Evolutionary conservation across 2,888 invertebrate genomes (phyloP), one percentile per base, ranked within the genome.

Genomic region (Nomada ruficornis): DNA sequence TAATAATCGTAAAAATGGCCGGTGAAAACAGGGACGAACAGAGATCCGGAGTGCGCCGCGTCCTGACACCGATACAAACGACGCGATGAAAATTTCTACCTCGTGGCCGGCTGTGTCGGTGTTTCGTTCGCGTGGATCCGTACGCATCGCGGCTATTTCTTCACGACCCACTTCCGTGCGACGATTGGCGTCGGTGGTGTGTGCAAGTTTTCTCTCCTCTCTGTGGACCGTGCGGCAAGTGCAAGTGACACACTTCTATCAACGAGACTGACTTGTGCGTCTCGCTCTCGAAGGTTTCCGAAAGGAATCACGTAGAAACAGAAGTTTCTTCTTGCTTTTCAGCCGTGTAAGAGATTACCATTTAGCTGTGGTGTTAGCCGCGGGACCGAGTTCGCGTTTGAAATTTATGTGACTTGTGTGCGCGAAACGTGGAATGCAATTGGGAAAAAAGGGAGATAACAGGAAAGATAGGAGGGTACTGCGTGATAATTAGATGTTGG

Each of bases 231-330:
- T 57, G 72, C 74, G 72, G 82, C 84, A 85, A 85, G 85, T 85
- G 85, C 84, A 85, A 85, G 85, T 85, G 84, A 85, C 85, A 85
- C 79, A 84, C 85, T 85, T 85, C 44, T 47, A 72, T 54, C 77
- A 54, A 26, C n/a, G 59, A 11, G 47, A 42, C 57, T 29, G 29
- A 36, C 23, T 75, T 63, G 42, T 20, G 60, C 70, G 59, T 57
- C 13, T 77, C 82, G 74, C 65, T 77, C 55, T 79, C 70, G 65
- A 70, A 72, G 7, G 47, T 18, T 50, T 60, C 64, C 68, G 54
- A 67, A 70, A 74, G 67, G 57, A 60, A 26, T 42, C n/a, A 13
- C 36, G 11, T 42, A n/a, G 50, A 67, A 67, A 44, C 23, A 60
- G 44, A 13, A 36, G 44, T 47, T 52, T 29, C 47, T 62, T 50